A percentile compares a stretch with the other conserved stretches of the same genome.
Evolutionary conservation across 2,888 invertebrate species (phyloP).

Genomic region (Tinea pellionella): DNA sequence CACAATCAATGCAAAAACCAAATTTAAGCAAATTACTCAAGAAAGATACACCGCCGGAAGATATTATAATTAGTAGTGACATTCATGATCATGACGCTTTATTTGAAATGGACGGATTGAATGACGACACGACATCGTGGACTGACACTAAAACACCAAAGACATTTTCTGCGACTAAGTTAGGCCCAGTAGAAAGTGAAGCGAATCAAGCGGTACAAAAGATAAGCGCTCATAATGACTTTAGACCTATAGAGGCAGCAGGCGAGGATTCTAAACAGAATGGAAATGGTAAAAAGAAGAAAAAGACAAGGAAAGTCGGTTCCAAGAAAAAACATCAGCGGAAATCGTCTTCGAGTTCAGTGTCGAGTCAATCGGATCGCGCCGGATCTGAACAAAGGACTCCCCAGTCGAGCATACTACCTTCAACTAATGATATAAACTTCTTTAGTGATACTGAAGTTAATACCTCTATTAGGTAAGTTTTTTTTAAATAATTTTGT

Average conservation of each 20-base stretch:
- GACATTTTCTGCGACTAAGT: slow-evolving; percentile 67
- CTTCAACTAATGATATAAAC: slow-evolving; percentile 57
- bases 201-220: slow-evolving; percentile 69
- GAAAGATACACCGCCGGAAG: slow-evolving; percentile 41
- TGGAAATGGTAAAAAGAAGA: slow-evolving; percentile 76
- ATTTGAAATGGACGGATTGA: slow-evolving; percentile 76
- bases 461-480: slow-evolving; percentile 73
- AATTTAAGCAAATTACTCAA: slow-evolving; percentile 66
- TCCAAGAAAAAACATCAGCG: slow-evolving; percentile 85
- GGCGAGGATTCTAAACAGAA: slow-evolving; percentile 65
- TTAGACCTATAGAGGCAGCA: slow-evolving; percentile 67
- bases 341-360: slow-evolving; percentile 72
- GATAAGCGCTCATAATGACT: slow-evolving; percentile 73
- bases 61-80: slow-evolving; percentile 26
- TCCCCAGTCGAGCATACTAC: slow-evolving; percentile 41
- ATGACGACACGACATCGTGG: slow-evolving; percentile 62
- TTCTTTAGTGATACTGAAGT: slow-evolving; percentile 96
- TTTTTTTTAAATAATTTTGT: slow-evolving; percentile 15
- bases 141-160: slow-evolving; percentile 61
- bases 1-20: slow-evolving; percentile 65
- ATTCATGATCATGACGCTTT: slow-evolving; percentile 68
- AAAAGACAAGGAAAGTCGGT: slow-evolving; percentile 81
- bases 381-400: slow-evolving; percentile 55
- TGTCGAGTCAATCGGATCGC: slow-evolving; percentile 64
- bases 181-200: slow-evolving; percentile 53